Evolutionary conservation across 2,888 invertebrate species (phyloP), one percentile per base, ranked within the genome.

Genomic region (Gerosis bhagava): DNA sequence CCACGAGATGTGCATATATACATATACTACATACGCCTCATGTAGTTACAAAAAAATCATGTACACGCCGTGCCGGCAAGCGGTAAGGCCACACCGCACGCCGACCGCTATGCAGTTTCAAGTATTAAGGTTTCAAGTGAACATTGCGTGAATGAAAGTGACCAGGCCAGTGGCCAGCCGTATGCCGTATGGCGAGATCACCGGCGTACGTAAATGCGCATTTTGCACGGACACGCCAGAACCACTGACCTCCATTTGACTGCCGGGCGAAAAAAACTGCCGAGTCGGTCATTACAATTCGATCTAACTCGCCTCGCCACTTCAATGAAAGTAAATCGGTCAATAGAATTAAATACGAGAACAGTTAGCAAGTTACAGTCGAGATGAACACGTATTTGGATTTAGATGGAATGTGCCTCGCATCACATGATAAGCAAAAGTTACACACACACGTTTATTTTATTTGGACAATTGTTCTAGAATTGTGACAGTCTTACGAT

Each of bases 381-480:
- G n/a, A 42, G 8, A 11, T n/a, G n/a, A n/a, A n/a, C n/a, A n/a
- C n/a, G n/a, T n/a, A n/a, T n/a, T n/a, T n/a, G n/a, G n/a, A 36
- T n/a, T 25, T 5, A 19, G 19, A 19, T 17, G 6, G 25, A 26
- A 25, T 36, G 19, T 19, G 6, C n/a, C n/a, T 24, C 29, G 12
- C 19, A 7, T 42, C n/a, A 5, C 10, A 35, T 29, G 31, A 31
- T n/a, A 47, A 46, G 28, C 19, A 26, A 36, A 28, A 35, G 24
- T 16, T 48, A 40, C 13, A 37, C 34, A 40, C 43, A 39, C 39
- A 25, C n/a, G n/a, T n/a, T 1, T 35, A 19, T 10, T 8, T 40
- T 26, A 22, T 35, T 37, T 29, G 34, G 48, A 55, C 41, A 58
- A 51, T 32, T 58, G 54, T 54, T 51, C 47, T 51, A 47, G 35